Base-by-base conservation (phyloP, 2,797 vertebrate genomes). In the Sparidentex hasta region DNA sequence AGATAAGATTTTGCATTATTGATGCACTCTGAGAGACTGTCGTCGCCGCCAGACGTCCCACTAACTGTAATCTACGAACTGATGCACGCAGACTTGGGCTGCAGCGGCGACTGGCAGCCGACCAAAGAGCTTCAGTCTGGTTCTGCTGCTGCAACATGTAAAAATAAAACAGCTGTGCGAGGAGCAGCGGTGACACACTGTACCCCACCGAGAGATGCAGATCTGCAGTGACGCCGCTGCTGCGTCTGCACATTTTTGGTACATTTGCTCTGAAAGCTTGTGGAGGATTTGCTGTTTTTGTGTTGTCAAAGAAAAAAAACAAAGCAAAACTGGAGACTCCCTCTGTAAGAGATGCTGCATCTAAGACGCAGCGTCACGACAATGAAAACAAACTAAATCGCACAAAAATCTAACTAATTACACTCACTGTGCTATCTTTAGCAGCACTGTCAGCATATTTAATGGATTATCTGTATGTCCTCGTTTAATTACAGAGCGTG, bases 1-100 rank as follows among this genome's bases (percentile, higher is more conserved):
- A 69, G 64, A 85, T 70, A 66, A 43, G 38, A 78, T 17, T 69
- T 59, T 86, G 71, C 83, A 87, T 89, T 85, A 83, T 82, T 80
- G 74, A 89, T 82, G 78, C 67, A 1, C 51, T 71, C 74, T 57
- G 70, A 63, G 48, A 59, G 65, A 83, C 57, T 72, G 72, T 84
- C 78, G 54, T 47, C 25, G 2, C 71, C 17, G 29, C 46, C 17
- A 4, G n/a, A 58, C 25, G 76, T 61, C 47, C 56, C 55, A 48
- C 76, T 69, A 43, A 76, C 74, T 72, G 58, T 72, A 57, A 80
- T 52, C 69, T 69, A 50, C 25, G n/a, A 57, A 70, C 18, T 70
- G 76, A 81, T 77, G 76, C 65, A 71, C n/a, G 14, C 61, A 48
- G 38, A 61, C 56, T 59, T 61, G 69, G 68, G 66, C 50, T 57